phyloP scores from a whole-genome alignment of 2,797 vertebrate species.

The Notamacropus eugenii region DNA sequence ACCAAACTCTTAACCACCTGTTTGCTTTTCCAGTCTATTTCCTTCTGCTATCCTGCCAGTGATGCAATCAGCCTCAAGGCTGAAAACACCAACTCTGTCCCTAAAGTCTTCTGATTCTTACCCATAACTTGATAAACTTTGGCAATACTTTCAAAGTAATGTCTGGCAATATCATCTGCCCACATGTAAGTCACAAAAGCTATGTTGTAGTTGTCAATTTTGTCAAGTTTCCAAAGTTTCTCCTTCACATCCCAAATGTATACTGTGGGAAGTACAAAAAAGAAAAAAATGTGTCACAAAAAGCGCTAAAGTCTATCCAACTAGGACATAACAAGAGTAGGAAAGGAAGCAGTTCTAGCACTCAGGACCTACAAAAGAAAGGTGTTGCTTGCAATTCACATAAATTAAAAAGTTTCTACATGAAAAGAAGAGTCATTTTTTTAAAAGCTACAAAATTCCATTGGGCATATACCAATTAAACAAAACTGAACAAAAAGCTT shows the following conservation, averaged over 20 bases:
- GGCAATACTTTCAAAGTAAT: background rate
- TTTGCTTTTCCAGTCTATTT: background rate
- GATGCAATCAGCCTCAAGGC: background rate
- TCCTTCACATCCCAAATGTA: background rate
- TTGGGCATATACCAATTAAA: background rate
- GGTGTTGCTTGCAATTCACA: background rate
- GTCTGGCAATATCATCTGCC: background rate
- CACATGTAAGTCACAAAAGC: background rate
- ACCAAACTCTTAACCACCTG: background rate
- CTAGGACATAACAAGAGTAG: background rate
- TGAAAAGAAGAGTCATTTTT: background rate
- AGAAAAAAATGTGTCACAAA: background rate
- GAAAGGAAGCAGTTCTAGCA: background rate
- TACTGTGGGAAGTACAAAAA: background rate
- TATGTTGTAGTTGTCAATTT: background rate
- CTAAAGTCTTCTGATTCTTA: background rate
- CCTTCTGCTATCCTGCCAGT: background rate
- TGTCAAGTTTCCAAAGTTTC: background rate
- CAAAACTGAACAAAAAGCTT: background rate
- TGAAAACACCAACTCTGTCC: background rate
- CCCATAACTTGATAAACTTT: background rate
- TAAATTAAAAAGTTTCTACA: background rate
- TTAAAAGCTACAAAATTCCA: background rate
- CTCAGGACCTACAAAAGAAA: background rate
- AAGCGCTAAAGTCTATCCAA: background rate